phyloP scores from a whole-genome alignment of 2,797 vertebrate species.

The Euphonia xanthogaster region DNA sequence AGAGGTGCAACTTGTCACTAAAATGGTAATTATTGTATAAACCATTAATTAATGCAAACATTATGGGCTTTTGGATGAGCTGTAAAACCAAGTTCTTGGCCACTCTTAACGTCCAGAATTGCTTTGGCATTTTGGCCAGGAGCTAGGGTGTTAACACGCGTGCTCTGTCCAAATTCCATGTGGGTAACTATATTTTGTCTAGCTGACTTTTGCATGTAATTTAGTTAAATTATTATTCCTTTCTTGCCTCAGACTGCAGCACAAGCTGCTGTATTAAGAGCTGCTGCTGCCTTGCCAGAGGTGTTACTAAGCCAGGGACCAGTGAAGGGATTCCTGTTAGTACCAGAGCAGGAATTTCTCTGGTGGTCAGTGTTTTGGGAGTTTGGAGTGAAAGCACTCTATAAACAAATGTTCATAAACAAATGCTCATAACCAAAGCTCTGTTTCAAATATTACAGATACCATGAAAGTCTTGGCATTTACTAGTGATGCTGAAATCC shows the following conservation, averaged over 20 bases:
- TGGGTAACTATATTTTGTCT: neutral
- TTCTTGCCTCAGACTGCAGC: neutral
- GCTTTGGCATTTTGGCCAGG: neutral
- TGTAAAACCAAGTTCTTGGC: slow-evolving; percentile 20
- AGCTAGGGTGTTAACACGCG: neutral
- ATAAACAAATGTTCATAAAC: neutral
- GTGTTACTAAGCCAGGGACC: neutral
- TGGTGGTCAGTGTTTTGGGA: neutral
- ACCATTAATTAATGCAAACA: neutral
- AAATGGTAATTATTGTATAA: neutral
- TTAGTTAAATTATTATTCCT: neutral
- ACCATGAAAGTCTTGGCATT: neutral
- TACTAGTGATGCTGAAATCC: neutral
- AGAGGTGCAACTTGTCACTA: neutral
- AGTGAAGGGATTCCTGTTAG: neutral
- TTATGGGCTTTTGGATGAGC: neutral
- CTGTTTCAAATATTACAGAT: neutral
- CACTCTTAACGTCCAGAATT: neutral
- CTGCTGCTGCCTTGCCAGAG: neutral
- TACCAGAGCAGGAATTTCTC: neutral
- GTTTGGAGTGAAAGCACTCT: neutral
- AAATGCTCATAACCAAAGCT: neutral
- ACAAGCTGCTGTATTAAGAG: neutral
- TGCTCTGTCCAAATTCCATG: neutral
- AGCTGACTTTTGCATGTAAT: neutral